These are phyloP conservation scores for Eurytoma adleriae DNA, from an alignment of 2,888 invertebrate species.

Conservation along the genomic window DNA sequence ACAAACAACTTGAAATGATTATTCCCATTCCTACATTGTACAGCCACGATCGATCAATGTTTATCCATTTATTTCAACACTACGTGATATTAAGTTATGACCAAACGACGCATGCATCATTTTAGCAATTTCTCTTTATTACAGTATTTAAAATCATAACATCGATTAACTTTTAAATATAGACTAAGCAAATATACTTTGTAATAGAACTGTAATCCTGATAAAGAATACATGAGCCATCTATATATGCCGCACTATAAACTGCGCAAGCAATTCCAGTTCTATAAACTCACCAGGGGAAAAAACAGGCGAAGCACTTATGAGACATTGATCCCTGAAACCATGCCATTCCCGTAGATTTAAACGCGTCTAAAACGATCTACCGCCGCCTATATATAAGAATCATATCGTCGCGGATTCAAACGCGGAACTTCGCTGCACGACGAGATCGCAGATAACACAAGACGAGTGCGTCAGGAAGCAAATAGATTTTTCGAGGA, in stretches of 20 bases:
- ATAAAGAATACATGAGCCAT: background rate
- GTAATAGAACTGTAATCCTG: background rate
- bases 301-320: no score
- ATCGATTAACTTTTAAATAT: no score
- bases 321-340: background rate
- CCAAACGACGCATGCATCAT: no score
- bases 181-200: background rate
- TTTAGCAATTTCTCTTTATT: no score
- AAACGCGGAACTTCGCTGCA: background rate
- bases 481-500: background rate
- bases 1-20: no score
- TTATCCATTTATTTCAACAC: no score
- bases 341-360: background rate
- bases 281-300: conserved; percentile 14
- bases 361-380: conserved; percentile 5
- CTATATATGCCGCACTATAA: background rate
- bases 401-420: background rate
- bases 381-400: background rate
- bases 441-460: background rate
- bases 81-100: no score
- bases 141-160: no score
- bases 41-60: no score
- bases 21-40: no score
- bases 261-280: background rate
- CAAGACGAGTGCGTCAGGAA: background rate